These are phyloP conservation scores for Melipona quadrifasciata DNA, from an alignment of 1,140 invertebrate genomes.

Conservation along the genomic window DNA sequence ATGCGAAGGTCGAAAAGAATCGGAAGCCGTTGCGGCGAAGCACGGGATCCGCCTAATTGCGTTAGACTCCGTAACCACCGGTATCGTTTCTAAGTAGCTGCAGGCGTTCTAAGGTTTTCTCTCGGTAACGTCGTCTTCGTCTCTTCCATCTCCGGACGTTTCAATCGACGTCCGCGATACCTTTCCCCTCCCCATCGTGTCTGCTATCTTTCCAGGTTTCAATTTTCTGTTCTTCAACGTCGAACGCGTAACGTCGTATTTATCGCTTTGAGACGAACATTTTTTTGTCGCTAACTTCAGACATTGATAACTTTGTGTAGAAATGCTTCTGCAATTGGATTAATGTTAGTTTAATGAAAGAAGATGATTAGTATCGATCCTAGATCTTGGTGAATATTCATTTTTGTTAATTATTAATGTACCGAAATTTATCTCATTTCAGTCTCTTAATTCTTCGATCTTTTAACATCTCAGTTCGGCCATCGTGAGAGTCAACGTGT, in stretches of 20 bases:
- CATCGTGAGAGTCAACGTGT: too few species aligned
- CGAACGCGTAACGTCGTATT: background rate
- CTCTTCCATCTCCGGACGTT: background rate
- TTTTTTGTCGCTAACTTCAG: background rate
- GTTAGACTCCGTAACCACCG: slow-evolving; percentile 26
- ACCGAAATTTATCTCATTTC: too few species aligned
- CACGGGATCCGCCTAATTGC: slow-evolving; percentile 40
- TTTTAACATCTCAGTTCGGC: too few species aligned
- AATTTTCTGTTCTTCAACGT: background rate
- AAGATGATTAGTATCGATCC: too few species aligned
- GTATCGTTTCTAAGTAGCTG: slow-evolving; percentile 22
- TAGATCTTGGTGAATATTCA: too few species aligned
- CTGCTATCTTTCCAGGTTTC: too few species aligned
- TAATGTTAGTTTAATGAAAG: too few species aligned
- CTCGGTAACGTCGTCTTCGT: background rate
- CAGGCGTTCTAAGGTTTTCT: slow-evolving; percentile 39
- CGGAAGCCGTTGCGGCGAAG: slow-evolving; percentile 44
- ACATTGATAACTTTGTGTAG: too few species aligned
- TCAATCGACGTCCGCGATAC: background rate
- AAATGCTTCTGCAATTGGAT: too few species aligned
- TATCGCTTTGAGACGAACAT: too few species aligned
- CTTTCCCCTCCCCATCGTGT: background rate
- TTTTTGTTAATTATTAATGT: too few species aligned
- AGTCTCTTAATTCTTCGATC: too few species aligned
- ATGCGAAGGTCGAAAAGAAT: slow-evolving; percentile 29